phyloP scores from a whole-genome alignment of 2,797 vertebrate genomes.

The Gadopsis marmoratus region DNA sequence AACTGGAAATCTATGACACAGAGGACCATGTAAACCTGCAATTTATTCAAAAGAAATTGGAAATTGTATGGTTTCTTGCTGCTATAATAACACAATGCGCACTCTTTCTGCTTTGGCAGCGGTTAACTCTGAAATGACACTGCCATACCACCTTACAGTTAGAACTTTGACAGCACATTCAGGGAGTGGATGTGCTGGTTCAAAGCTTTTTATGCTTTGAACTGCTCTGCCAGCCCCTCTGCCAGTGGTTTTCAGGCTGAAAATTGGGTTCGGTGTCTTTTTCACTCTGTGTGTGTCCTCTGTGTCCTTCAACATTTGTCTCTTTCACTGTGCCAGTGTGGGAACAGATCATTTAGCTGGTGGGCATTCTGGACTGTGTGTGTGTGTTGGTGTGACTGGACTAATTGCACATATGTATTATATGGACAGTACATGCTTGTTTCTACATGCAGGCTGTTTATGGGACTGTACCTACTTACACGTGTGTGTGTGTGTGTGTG shows the following conservation, averaged over 20 bases:
- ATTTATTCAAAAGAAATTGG: conserved; percentile 15
- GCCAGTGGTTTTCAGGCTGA: conserved; percentile 47
- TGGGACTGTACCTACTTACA: not conserved
- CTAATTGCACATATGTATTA: conserved; percentile 24
- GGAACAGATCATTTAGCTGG: conserved; percentile 52
- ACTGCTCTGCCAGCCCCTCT: conserved; percentile 32
- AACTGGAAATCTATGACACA: not conserved
- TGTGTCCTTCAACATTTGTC: conserved; percentile 64
- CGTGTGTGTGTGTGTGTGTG: not conserved
- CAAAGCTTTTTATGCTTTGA: conserved; percentile 54
- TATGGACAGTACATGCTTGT: conserved; percentile 6
- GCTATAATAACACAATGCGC: conserved; percentile 14
- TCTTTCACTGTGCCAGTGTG: conserved; percentile 49
- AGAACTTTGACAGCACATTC: conserved; percentile 49
- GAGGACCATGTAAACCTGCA: conserved; percentile 1
- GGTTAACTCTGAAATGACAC: conserved; percentile 32
- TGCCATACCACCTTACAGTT: conserved; percentile 39
- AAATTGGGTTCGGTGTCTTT: conserved; percentile 49
- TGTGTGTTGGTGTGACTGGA: conserved; percentile 10
- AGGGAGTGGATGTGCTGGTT: conserved; percentile 30
- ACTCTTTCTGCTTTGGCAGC: conserved; percentile 28
- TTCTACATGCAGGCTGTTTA: conserved; percentile 8
- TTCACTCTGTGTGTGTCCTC: conserved; percentile 56
- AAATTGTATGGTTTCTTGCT: conserved; percentile 16
- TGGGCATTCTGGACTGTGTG: conserved; percentile 18